Percentiles rank a stretch among this genome's conserved stretches.
Evolutionary conservation across 2,888 invertebrate genomes (phyloP).

Genomic region (Pachydiplax longipennis): DNA sequence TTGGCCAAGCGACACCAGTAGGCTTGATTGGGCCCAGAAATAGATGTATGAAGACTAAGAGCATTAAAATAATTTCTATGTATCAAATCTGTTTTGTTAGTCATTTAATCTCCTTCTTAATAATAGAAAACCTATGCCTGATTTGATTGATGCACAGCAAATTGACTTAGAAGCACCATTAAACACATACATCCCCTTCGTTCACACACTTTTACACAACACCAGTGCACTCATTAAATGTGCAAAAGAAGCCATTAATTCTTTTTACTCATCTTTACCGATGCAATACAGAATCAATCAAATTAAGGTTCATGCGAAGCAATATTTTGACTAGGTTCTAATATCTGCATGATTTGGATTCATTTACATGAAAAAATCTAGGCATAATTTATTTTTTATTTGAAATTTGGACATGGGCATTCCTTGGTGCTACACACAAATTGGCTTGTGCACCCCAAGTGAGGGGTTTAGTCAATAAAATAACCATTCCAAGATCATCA

Average conservation of each 20-base stretch:
- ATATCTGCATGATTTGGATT: conserved; percentile 40
- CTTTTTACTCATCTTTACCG: conserved; percentile 29
- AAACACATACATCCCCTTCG: background rate
- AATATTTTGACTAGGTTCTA: conserved; percentile 41
- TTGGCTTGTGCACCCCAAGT: conserved; percentile 44
- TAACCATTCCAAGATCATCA: conserved; percentile 33
- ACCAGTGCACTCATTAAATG: conserved; percentile 24
- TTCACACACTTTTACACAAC: conserved; percentile 35
- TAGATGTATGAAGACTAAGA: conserved; percentile 38
- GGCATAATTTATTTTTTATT: conserved; percentile 37
- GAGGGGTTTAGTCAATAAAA: conserved; percentile 35
- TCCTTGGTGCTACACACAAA: conserved; percentile 45
- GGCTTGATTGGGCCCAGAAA: conserved; percentile 22
- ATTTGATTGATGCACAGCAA: conserved; percentile 37
- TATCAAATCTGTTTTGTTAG: conserved; percentile 26
- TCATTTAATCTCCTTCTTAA: conserved; percentile 1
- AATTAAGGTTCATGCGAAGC: conserved; percentile 20
- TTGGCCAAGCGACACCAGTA: conserved; percentile 24
- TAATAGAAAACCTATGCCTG: conserved; percentile 35
- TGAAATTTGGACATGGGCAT: conserved; percentile 46
- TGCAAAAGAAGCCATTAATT: conserved; percentile 12
- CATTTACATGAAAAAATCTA: conserved; percentile 32
- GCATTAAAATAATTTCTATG: conserved; percentile 42
- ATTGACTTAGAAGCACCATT: conserved; percentile 39
- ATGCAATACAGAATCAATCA: conserved; percentile 23